Evolutionary conservation across 2,888 invertebrate species (phyloP), one percentile per base, ranked within the genome.

Genomic region (Sesamia inferens): DNA sequence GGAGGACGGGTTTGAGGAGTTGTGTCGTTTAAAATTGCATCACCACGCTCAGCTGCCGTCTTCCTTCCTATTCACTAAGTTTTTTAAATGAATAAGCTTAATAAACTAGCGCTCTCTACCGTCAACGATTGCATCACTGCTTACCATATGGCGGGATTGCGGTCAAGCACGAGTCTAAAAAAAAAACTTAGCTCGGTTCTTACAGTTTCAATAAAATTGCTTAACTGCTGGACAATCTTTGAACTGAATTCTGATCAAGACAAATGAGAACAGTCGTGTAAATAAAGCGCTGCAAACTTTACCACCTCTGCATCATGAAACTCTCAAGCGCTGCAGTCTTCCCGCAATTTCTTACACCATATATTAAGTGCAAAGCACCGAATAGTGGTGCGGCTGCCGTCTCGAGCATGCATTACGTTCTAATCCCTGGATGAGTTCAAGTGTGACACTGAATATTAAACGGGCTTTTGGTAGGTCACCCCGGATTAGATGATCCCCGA

Each of bases 361-460:
- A 81, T 76, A 83, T 80, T 81, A 81, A 74, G 81, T 87, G 87
- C 69, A 66, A 79, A 87, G 70, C 62, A 47, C 74, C 62, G 73
- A 76, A 85, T 82, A 85, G 68, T 24, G 66, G 73, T 68, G 65
- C 67, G 67, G 70, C 67, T 63, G 65, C 69, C 85, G 71, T 85
- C 84, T 83, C 78, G 68, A 65, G 87, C 88, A 89, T 90, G 90
- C 89, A 92, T 93, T 92, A 92, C 88, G 85, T 79, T 77, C 86
- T 94, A 93, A 94, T 93, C 94, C 92, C 67, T 74, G 91, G 90
- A 89, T 92, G 88, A 93, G 88, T 91, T 90, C 90, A 90, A 93
- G 92, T 93, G 93, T 94, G 93, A 93, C 93, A 90, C 88, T 88
- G 93, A 94, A 94, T 94, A 94, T 93, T 93, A 94, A 94, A 90